Evolutionary conservation across 2,797 vertebrate species (phyloP), one percentile per base, ranked within the genome.

Genomic region (Sebastes matsubarae): DNA sequence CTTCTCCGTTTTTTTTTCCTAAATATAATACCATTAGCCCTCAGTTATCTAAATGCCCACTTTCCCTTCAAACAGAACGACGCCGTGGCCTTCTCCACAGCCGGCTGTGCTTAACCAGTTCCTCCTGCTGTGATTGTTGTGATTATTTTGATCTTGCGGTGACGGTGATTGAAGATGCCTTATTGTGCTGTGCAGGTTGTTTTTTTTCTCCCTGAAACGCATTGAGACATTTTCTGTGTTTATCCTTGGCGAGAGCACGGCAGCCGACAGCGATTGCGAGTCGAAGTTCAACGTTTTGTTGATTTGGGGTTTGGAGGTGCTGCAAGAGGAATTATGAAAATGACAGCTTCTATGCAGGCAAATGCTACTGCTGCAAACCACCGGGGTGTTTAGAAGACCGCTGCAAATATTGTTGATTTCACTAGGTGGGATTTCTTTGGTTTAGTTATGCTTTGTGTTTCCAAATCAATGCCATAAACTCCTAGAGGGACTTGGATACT

Each of bases 1-100:
- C 68, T 69, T 77, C 42, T 8, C 13, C 12, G 2, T 66, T 30
- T 77, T 68, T 42, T 76, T 57, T 18, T 3, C 6, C 14, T 12
- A 63, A 14, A 22, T 64, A 79, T 63, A 72, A 68, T 42, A 22
- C 63, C 22, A 27, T 59, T 59, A 4, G 11, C 59, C 8, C 68
- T 52, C 57, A 67, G 5, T 74, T 52, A 58, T 18, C 25, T 8
- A 67, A 50, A 75, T 38, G 58, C 42, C 13, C 27, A 12, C 38
- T 82, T 76, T 50, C 29, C 22, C 55, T 64, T 60, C 6, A 25
- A 16, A 54, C n/a, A 60, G 18, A 68, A 60, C 52, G 52, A 3
- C 25, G 32, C 8, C 52, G 25, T 50, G 58, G 61, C 38, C 66
- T 60, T 80, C 60, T 77, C 83, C 72, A 50, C 71, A 75, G 68